A percentile compares a stretch with the other conserved stretches of the same genome.
These are phyloP conservation scores for Cosmorhoe ocellata DNA, from an alignment of 2,888 invertebrate species.

Conservation along the genomic window DNA sequence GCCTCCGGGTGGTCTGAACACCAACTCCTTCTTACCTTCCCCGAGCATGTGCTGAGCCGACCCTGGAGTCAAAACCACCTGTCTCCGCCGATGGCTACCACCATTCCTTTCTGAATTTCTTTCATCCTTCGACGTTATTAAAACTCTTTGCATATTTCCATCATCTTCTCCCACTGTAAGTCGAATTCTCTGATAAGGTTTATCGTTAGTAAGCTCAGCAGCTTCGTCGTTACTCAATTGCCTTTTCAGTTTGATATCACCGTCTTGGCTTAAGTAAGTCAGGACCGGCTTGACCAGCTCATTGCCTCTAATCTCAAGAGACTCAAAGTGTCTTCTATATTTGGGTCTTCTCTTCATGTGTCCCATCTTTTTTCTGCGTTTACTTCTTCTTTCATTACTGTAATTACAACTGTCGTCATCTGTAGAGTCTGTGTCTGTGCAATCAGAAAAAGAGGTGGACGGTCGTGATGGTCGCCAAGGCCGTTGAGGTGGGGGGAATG, in stretches of 20 bases:
- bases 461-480: background rate
- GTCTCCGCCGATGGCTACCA: constrained; percentile 20
- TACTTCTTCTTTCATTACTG: constrained; percentile 1
- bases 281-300: constrained; percentile 41
- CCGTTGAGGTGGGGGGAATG: constrained; percentile 12
- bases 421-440: constrained; percentile 5
- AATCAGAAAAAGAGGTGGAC: constrained; percentile 1
- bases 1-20: constrained; percentile 53
- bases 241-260: constrained; percentile 51
- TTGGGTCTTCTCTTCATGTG: constrained; percentile 8
- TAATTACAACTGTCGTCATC: constrained; percentile 1
- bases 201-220: constrained; percentile 35
- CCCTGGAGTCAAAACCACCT: constrained; percentile 35
- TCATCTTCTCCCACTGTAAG: constrained; percentile 37
- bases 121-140: constrained; percentile 37
- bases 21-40: constrained; percentile 51
- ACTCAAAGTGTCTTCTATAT: constrained; percentile 10
- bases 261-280: constrained; percentile 40
- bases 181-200: constrained; percentile 31
- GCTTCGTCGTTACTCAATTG: constrained; percentile 52
- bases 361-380: constrained; percentile 11
- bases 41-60: constrained; percentile 34
- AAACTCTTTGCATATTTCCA: constrained; percentile 27
- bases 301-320: constrained; percentile 23
- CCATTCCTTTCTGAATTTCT: constrained; percentile 1